Evolutionary conservation across 2,888 invertebrate genomes (phyloP).

Genomic region (Tromatobia lineatoria): DNA sequence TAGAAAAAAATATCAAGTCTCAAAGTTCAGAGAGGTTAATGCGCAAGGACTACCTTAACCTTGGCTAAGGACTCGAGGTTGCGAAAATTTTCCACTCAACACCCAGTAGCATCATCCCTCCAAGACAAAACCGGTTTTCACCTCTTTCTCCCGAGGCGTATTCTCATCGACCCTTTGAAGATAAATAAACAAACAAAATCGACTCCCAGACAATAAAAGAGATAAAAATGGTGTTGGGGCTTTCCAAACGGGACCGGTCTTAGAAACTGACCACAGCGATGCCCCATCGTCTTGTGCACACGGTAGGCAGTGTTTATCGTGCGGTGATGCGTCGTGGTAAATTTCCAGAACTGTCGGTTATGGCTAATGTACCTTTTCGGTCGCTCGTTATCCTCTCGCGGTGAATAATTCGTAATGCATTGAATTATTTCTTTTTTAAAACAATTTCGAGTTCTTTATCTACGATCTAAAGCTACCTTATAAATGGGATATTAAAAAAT

Average conservation of each 20-base stretch:
- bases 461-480: no score
- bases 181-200: conserved; percentile 27
- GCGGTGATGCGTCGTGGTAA: not conserved
- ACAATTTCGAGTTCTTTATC: not conserved
- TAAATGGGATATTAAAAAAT: no score
- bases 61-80: not conserved
- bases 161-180: not conserved
- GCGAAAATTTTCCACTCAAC: conserved; percentile 53
- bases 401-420: not conserved
- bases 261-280: conserved; percentile 53
- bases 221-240: not conserved
- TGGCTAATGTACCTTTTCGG: not conserved
- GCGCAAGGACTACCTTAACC: no score
- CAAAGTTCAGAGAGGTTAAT: no score
- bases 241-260: conserved; percentile 54
- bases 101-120: not conserved
- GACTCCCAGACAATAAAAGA: not conserved
- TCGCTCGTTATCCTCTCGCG: not conserved
- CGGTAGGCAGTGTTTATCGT: not conserved
- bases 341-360: conserved; percentile 1
- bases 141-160: not conserved
- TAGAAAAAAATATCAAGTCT: no score
- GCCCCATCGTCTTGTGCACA: not conserved
- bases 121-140: conserved; percentile 48
- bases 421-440: not conserved